phyloP scores from a whole-genome alignment of 2,888 invertebrate species.

The Lithophane leautieri region DNA sequence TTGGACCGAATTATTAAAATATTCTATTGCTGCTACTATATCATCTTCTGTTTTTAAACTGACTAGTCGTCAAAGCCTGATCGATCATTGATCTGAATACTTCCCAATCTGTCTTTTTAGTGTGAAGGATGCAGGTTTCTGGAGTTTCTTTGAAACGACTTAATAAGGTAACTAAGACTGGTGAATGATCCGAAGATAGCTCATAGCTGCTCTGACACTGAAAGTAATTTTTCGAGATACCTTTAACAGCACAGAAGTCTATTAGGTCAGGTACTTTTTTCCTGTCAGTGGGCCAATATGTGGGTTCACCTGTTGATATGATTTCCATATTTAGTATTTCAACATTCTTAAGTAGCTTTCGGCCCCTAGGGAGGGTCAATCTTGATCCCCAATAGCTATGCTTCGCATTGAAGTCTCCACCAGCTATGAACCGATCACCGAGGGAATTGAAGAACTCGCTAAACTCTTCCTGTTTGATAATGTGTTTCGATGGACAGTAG shows the following conservation, averaged over 20 bases:
- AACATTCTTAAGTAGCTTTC: background rate
- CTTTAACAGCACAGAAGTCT: constrained; percentile 1
- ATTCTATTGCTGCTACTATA: background rate
- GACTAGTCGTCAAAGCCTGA: background rate
- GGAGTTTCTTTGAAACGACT: background rate
- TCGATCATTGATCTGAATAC: background rate
- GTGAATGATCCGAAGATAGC: background rate
- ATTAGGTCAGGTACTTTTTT: background rate
- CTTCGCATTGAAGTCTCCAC: no score
- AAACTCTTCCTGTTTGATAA: no score
- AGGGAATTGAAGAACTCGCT: no score
- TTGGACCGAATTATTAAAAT: constrained; percentile 8
- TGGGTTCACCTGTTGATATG: background rate
- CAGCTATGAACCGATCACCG: no score
- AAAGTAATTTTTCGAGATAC: constrained; percentile 1
- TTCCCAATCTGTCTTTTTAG: constrained; percentile 1
- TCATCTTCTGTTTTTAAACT: constrained; percentile 5
- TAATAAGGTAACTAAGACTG: background rate
- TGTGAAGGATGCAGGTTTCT: background rate
- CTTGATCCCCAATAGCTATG: no score
- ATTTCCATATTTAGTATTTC: constrained; percentile 4
- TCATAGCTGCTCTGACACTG: constrained; percentile 1
- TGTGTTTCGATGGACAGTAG: no score
- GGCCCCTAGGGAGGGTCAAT: background rate
- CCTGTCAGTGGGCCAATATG: background rate